Evolutionary conservation across 1,140 invertebrate species (phyloP), one percentile per base, ranked within the genome.

Genomic region (Bombus sylvicola): DNA sequence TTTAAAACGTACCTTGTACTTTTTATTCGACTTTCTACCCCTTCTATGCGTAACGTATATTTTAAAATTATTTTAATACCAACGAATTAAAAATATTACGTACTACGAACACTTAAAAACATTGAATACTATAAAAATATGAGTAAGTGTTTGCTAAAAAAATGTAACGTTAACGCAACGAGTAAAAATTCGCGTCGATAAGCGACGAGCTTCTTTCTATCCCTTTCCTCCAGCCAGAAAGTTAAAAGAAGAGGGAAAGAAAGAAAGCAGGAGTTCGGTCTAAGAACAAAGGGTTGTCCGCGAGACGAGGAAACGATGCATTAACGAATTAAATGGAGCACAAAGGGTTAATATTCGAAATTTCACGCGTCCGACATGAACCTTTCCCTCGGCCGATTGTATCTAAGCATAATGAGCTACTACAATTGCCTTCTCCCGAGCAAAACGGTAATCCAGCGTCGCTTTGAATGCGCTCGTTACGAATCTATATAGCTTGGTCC

Each of bases 391-490:
- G 53, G 34, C 66, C 34, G 72, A 83, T 71, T 72, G 81, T 83
- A 75, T 83, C 81, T 83, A 77, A 78, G 74, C 74, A 86, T 83
- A 86, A 86, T 86, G 81, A 86, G 85, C 81, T 83, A 83, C 74
- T 83, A 78, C 81, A 83, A 87, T 87, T 87, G 74, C 81, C 81
- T 83, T 34, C 72, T 85, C 85, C 28, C 41, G 62, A 83, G 74
- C 37, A 76, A 87, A 87, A 87, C 85, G 81, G 81, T 87, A 87
- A 87, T 87, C 68, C 74, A 62, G 66, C 34, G 64, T 34, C 68
- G 81, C 81, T 87, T 83, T 87, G 85, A 87, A 87, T 87, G 62
- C 85, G 31, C 85, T 87, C 85, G 85, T 87, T 87, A 87, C 74
- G 74, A 83, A 78, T 64, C 85, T 72, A 66, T 78, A 62, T 68